Base-by-base conservation (phyloP, 2,888 invertebrate species). In the Polydrusus tereticollis region DNA sequence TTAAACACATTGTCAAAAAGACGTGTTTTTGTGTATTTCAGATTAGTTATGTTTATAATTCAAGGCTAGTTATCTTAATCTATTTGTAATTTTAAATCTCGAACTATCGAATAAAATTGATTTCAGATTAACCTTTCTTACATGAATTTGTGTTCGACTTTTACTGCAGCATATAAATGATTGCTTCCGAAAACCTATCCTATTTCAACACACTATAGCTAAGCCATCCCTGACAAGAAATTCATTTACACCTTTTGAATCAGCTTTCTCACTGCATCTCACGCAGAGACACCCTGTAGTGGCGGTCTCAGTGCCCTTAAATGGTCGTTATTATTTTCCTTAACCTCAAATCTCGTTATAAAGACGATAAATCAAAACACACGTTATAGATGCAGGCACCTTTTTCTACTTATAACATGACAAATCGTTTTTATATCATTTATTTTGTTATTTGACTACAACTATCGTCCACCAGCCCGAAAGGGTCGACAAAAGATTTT, bases 401-500 rank as follows among this genome's bases (percentile, higher is more conserved):
- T 76, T 70, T 70, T 75, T 72, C 60, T 76, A 76, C 76, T 77
- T 73, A 71, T 66, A 76, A 74, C 75, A 74, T 78, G 78, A 78
- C 78, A 78, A 77, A 78, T 78, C 77, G 77, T 75, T 77, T 77
- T 77, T 67, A 52, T 70, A 70, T 77, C 74, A 70, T 73, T 75
- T 73, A 73, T 75, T 59, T 65, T 58, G 38, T 58, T 36, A 66
- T 66, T 66, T 66, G 57, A 33, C 21, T 57, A 52, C 10, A 12
- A 29, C 18, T 12, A 66, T 66, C 57, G 45, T 18, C 29, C 23
- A 41, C 52, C 38, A 23, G 55, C 50, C 57, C 43, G 55, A 45
- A 41, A 66, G 65, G 57, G 45, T 45, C 55, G 20, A 29, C 29
- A 29, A 55, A 14, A 55, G 52, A 18, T 29, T 29, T 29, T 57